Conservation (phyloP, 1,140 invertebrate genomes). For the Ganaspis sp. region DNA sequence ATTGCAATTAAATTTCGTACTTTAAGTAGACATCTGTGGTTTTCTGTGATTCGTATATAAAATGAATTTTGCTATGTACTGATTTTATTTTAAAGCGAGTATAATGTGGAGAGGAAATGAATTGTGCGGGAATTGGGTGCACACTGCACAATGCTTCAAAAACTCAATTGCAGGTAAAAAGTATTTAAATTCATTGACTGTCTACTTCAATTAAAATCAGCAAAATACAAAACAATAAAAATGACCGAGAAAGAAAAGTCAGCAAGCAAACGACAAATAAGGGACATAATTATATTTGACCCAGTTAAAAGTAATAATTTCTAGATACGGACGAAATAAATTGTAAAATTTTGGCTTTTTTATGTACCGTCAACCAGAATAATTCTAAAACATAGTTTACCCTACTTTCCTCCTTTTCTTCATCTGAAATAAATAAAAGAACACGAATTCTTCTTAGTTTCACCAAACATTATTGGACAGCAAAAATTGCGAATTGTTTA, state of each 20-base stretch:
- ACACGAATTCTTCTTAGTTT: too few relatives aligned
- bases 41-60: neutral
- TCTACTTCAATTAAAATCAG: neutral
- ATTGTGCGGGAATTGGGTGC: neutral
- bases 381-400: too few relatives aligned
- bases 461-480: too few relatives aligned
- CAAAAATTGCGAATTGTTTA: too few relatives aligned
- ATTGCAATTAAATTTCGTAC: neutral
- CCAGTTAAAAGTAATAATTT: neutral
- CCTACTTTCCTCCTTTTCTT: too few relatives aligned
- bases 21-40: neutral
- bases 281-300: constrained; percentile 14
- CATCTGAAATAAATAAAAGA: too few relatives aligned
- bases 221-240: neutral
- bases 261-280: neutral
- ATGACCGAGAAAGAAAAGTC: neutral
- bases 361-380: too few relatives aligned
- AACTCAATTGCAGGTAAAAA: neutral
- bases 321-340: neutral
- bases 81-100: neutral
- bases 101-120: neutral
- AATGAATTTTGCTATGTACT: neutral
- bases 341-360: neutral
- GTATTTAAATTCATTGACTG: neutral
- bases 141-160: neutral